phyloP scores from a whole-genome alignment of 1,140 invertebrate genomes.

The Drosophila dunni region DNA sequence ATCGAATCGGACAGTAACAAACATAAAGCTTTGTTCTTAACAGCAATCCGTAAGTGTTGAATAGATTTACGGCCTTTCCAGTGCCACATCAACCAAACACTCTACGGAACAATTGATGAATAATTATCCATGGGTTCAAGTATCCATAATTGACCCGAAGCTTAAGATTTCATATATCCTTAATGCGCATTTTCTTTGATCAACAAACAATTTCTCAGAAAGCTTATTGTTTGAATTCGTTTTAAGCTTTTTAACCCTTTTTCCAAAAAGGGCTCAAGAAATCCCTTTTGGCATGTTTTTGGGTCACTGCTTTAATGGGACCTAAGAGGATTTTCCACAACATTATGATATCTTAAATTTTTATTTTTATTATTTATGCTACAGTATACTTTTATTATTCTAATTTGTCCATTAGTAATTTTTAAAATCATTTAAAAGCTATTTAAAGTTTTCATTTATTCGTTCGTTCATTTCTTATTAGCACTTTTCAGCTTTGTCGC shows the following conservation, averaged over 20 bases:
- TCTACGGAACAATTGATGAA: neutral
- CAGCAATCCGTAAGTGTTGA: conserved; percentile 8
- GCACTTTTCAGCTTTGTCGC: conserved; percentile 2
- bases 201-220: neutral
- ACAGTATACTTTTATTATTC: neutral
- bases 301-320: conserved; percentile 49
- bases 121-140: neutral
- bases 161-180: neutral
- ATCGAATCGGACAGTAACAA: conserved; percentile 52
- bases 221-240: conserved; percentile 6
- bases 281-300: conserved; percentile 15
- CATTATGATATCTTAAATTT: neutral
- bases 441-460: conserved; percentile 38
- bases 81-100: neutral
- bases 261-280: conserved; percentile 18
- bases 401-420: too few relatives aligned
- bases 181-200: conserved; percentile 4
- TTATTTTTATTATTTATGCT: neutral
- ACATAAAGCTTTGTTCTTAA: conserved; percentile 41
- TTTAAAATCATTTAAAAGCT: neutral
- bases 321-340: conserved; percentile 58
- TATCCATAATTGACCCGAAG: neutral
- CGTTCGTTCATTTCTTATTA: conserved; percentile 39
- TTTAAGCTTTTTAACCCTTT: neutral
- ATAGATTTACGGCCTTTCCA: conserved; percentile 6